phyloP scores from a whole-genome alignment of 2,888 invertebrate species.

The Cheilosia vulpina region DNA sequence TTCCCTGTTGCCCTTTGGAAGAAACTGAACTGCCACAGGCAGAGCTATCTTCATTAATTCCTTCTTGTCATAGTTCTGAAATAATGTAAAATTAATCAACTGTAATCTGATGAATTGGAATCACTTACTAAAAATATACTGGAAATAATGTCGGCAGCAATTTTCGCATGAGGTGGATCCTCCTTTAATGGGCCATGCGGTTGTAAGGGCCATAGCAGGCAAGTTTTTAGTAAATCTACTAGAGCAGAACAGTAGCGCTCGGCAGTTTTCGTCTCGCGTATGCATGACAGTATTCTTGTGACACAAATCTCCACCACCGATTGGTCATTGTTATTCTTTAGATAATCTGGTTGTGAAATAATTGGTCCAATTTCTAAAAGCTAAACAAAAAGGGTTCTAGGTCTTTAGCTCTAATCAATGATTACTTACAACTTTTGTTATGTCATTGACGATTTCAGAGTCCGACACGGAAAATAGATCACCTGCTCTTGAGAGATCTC shows the following conservation, averaged over 20 bases:
- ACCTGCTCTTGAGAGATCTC: constrained; percentile 95
- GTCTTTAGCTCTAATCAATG: not conserved
- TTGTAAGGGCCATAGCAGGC: constrained; percentile 94
- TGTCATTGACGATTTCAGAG: constrained; percentile 92
- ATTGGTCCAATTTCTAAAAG: constrained; percentile 91
- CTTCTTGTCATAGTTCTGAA: constrained; percentile 86
- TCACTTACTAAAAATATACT: constrained; percentile 94
- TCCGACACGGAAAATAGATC: constrained; percentile 95
- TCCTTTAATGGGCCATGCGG: constrained; percentile 89
- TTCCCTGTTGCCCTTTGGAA: constrained; percentile 95
- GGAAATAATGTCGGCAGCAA: constrained; percentile 96
- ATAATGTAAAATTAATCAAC: constrained; percentile 18
- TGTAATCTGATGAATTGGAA: not conserved
- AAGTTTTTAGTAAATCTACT: constrained; percentile 93
- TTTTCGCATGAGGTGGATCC: constrained; percentile 98
- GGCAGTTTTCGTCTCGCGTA: constrained; percentile 93
- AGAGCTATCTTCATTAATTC: constrained; percentile 87
- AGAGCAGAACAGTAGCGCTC: constrained; percentile 93
- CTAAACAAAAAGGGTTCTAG: constrained; percentile 81
- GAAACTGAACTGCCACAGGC: constrained; percentile 95
- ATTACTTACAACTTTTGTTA: constrained; percentile 91
- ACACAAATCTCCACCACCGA: constrained; percentile 98
- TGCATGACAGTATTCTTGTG: constrained; percentile 94
- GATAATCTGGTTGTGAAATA: constrained; percentile 92
- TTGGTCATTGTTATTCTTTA: constrained; percentile 95